Percentiles rank a stretch among this genome's conserved stretches.
Conservation (phyloP, 2,113 vertebrate species). For the Onychorhynchus coronatus region DNA sequence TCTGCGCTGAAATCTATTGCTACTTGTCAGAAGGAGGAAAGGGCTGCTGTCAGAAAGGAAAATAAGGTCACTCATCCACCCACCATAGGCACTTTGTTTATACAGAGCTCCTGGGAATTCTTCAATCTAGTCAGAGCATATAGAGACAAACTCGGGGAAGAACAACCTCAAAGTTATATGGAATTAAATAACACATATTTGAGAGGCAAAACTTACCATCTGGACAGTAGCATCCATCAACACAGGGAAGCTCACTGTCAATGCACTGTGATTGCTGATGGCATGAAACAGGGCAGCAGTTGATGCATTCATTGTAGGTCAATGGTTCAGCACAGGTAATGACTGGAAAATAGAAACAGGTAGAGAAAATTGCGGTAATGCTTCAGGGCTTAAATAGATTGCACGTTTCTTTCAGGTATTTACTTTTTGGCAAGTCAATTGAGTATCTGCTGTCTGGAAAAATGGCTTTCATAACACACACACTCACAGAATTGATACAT, state of each 20-base stretch:
- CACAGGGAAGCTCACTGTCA: conserved; percentile 89
- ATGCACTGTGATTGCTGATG: conserved; percentile 80
- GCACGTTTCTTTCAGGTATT: neutral
- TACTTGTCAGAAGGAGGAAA: neutral
- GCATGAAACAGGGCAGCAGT: conserved; percentile 89
- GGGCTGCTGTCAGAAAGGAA: neutral
- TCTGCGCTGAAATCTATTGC: neutral
- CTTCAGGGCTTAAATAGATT: neutral
- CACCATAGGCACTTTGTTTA: rapidly evolving
- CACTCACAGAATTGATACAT: neutral
- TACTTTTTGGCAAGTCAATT: neutral
- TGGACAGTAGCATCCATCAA: conserved; percentile 95
- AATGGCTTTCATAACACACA: neutral
- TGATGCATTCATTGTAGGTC: conserved; percentile 87
- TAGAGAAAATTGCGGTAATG: neutral
- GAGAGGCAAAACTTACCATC: conserved; percentile 72
- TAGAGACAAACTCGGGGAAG: rapidly evolving
- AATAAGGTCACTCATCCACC: neutral
- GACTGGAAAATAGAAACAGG: conserved; percentile 49
- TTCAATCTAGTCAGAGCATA: neutral
- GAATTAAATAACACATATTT: neutral
- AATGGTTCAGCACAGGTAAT: conserved; percentile 79
- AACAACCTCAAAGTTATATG: neutral
- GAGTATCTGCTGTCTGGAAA: neutral
- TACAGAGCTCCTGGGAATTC: neutral